A percentile compares a stretch with the other conserved stretches of the same genome.
Evolutionary conservation across 2,797 vertebrate species (phyloP).

Genomic region (Lutjanus argentimaculatus): DNA sequence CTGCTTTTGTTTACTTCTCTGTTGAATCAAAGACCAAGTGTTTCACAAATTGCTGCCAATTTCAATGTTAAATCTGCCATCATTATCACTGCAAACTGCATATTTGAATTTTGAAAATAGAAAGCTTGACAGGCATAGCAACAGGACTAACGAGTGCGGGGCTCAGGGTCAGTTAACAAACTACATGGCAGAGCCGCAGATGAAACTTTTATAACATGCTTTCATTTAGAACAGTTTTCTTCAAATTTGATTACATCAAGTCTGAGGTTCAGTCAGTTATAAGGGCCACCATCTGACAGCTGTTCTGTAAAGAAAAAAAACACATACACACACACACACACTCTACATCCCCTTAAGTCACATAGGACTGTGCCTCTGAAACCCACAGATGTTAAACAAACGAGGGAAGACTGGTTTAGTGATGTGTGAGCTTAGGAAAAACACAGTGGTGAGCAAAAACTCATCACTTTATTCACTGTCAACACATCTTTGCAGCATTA

Average conservation of each 20-base stretch:
- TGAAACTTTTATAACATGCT: not conserved
- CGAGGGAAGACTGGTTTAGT: not conserved
- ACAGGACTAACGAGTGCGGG: no score
- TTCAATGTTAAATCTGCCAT: no score
- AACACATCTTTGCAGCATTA: not conserved
- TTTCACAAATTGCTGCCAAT: no score
- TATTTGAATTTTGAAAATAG: no score
- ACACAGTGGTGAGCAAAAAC: not conserved
- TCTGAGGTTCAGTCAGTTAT: conserved; percentile 35
- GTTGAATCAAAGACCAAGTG: no score
- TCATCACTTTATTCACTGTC: conserved; percentile 1
- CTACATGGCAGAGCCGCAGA: conserved; percentile 1
- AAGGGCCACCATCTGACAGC: conserved; percentile 45
- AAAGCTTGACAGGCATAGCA: no score
- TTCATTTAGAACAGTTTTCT: conserved; percentile 22
- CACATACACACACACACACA: not conserved
- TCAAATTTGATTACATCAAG: conserved; percentile 39
- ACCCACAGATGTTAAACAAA: not conserved
- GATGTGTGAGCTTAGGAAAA: not conserved
- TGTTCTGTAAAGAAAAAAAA: conserved; percentile 16
- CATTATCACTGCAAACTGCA: no score
- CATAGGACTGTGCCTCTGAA: not conserved
- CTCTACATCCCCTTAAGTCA: not conserved
- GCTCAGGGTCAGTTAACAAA: not conserved
- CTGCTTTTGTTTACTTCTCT: no score